Evolutionary conservation across 2,113 vertebrate genomes (phyloP).

Genomic region (Corynorhinus townsendii): DNA sequence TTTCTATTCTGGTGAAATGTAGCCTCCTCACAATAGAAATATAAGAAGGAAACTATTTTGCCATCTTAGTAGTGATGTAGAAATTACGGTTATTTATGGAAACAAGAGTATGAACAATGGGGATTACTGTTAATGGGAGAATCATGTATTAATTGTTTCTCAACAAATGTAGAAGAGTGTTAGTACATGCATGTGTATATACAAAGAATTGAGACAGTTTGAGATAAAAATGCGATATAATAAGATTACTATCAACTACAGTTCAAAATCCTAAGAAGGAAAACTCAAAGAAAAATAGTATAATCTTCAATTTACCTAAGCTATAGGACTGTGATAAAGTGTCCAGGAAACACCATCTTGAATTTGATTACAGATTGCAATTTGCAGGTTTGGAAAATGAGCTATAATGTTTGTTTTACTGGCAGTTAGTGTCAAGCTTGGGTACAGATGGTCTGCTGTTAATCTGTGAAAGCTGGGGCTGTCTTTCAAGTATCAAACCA

Average conservation of each 20-base stretch:
- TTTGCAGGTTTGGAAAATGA: constrained; percentile 57
- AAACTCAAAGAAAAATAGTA: neutral
- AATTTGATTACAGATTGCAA: constrained; percentile 41
- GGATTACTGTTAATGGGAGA: neutral
- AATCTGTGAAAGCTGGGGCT: constrained; percentile 2
- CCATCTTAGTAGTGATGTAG: neutral
- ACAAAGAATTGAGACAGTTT: neutral
- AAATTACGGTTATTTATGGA: neutral
- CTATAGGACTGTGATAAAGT: neutral
- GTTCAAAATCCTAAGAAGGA: neutral
- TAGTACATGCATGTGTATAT: neutral
- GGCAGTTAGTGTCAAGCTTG: constrained; percentile 43
- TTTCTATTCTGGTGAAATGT: neutral
- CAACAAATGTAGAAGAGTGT: neutral
- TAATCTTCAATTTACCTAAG: neutral
- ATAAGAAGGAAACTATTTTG: neutral
- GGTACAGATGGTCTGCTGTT: constrained; percentile 39
- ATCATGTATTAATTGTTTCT: neutral
- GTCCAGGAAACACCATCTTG: neutral
- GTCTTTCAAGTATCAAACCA: constrained; percentile 56
- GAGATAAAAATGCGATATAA: neutral
- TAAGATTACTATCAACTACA: neutral
- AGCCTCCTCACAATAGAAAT: neutral
- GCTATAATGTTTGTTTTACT: constrained; percentile 50
- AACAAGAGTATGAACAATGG: neutral